Base-by-base conservation (phyloP, 2,888 invertebrate species). In the Pteria penguin region DNA sequence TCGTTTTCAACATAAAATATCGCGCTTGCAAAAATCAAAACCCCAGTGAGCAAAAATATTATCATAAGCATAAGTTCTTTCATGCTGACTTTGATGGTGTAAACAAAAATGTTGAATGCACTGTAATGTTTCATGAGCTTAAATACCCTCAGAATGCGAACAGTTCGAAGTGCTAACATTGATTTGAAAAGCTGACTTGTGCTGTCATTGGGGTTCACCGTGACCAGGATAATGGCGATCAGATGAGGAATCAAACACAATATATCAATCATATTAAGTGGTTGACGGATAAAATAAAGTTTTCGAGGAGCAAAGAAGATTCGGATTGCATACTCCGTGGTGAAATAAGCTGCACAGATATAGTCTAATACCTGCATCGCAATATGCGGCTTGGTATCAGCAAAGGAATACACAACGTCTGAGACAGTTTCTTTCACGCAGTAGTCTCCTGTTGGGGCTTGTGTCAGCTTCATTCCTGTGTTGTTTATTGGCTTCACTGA, bases 61-160 rank as follows among this genome's bases (percentile, higher is more conserved):
- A 92, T 86, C 84, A 92, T 88, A 8, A 92, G 83, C n/a, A 91
- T 67, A 32, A 92, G 81, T 67, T 91, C 92, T 66, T 90, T 90
- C 4, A 90, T 89, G 76, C 90, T 90, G 11, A 91, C 91, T 76
- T 90, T 90, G 22, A 90, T 89, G 0, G 90, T 90, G 74, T 90
- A 90, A 4, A 90, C 89, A 18, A 90, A 82, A 60, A 91, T 90
- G 67, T 91, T 91, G 81, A 92, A 92, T 5, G 91, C 91, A 61
- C 87, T 89, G 84, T 92, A 92, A 73, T 92, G 91, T 72, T 92
- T 92, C 91, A 92, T 91, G n/a, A 92, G 86, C 80, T 91, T 91
- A 76, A 92, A 92, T 61, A 92, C 91, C 60, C 91, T 75, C 29
- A 92, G 78, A 36, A 92, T 87, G 0, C 91, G 82, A 1, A 91